These are phyloP conservation scores for Chrysolina americana DNA, from an alignment of 2,888 invertebrate genomes.

Conservation along the genomic window DNA sequence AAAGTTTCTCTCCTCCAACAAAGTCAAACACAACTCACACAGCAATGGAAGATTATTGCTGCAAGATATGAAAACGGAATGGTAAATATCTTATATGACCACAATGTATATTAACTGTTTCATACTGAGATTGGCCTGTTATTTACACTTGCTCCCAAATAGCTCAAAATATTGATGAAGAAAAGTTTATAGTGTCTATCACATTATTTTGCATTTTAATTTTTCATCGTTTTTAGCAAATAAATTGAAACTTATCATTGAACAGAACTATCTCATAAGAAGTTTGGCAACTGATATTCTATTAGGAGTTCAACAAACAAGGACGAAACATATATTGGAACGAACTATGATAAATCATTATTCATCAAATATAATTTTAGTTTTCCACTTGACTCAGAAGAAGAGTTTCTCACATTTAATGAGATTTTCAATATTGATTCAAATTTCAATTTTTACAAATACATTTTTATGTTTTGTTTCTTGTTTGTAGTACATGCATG, in stretches of 20 bases:
- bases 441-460: slow-evolving; percentile 2
- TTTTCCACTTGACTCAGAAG: slow-evolving; percentile 5
- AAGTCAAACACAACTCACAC: too few relatives aligned
- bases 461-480: background rate
- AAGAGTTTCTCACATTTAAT: slow-evolving; percentile 7
- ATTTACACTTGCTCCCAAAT: slow-evolving; percentile 13
- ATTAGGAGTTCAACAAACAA: slow-evolving; percentile 7
- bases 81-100: background rate
- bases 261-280: slow-evolving; percentile 21
- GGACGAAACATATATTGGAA: background rate
- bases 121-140: background rate
- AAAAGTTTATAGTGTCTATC: too few relatives aligned
- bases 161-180: background rate
- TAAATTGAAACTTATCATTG: slow-evolving; percentile 19
- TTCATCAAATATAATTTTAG: background rate
- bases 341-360: slow-evolving; percentile 8
- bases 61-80: too few relatives aligned
- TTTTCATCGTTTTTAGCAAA: slow-evolving; percentile 14
- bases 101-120: background rate
- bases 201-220: background rate
- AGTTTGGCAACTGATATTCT: slow-evolving; percentile 22
- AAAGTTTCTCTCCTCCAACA: too few relatives aligned
- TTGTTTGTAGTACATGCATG: too few relatives aligned
- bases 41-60: too few relatives aligned
- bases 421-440: slow-evolving; percentile 6